These are phyloP conservation scores for Bombus fervidus DNA, from an alignment of 1,140 invertebrate genomes.

Conservation along the genomic window DNA sequence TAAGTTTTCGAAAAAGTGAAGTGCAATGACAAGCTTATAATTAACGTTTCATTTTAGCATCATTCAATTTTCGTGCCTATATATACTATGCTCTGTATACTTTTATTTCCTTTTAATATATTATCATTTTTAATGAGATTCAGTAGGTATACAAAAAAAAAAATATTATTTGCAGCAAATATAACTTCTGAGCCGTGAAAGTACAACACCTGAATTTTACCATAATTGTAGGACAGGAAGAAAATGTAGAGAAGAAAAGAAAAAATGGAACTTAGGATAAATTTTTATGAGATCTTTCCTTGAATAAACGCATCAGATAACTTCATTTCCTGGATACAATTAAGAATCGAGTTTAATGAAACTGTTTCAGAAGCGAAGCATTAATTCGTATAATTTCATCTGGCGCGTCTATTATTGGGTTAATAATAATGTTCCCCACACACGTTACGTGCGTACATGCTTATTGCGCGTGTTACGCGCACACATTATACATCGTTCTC, in stretches of 20 bases:
- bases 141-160: neutral
- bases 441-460: neutral
- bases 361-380: neutral
- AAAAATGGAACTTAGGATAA: neutral
- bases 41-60: too few relatives aligned
- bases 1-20: too few relatives aligned
- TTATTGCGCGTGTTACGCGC: neutral
- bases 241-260: too few relatives aligned
- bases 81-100: neutral
- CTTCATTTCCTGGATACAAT: constrained; percentile 4
- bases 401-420: neutral
- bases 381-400: constrained; percentile 23
- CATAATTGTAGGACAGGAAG: neutral
- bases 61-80: neutral
- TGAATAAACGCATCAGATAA: constrained; percentile 7
- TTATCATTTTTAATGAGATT: neutral
- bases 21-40: too few relatives aligned
- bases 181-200: neutral
- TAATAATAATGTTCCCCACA: constrained; percentile 11
- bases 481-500: neutral
- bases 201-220: neutral
- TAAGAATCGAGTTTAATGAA: neutral
- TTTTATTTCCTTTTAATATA: neutral
- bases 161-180: neutral
- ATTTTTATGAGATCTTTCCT: neutral